phyloP scores from a whole-genome alignment of 2,888 invertebrate species.

The Perizoma affinitatum region DNA sequence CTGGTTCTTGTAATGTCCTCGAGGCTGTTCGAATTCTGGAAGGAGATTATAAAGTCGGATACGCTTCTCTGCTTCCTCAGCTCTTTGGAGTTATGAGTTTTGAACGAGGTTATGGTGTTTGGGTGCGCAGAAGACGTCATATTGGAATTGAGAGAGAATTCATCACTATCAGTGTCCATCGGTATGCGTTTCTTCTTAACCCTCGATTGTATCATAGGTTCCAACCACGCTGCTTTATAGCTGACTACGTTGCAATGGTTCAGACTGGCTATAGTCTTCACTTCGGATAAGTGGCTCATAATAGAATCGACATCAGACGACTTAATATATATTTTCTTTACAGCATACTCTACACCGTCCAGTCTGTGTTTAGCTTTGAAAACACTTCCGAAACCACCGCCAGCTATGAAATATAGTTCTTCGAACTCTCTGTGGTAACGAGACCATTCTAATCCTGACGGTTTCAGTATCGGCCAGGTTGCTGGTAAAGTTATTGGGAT shows the following conservation, averaged over 20 bases:
- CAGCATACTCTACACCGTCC: conserved; percentile 91
- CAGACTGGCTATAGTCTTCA: conserved; percentile 90
- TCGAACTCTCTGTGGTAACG: conserved; percentile 88
- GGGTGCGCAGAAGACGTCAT: conserved; percentile 65
- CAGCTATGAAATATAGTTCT: conserved; percentile 87
- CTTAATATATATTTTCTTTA: conserved; percentile 89
- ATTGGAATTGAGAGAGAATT: conserved; percentile 58
- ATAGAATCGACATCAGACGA: conserved; percentile 86
- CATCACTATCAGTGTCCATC: conserved; percentile 71
- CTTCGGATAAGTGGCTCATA: conserved; percentile 88
- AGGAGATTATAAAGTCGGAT: conserved; percentile 74
- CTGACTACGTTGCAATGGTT: conserved; percentile 92
- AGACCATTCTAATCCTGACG: conserved; percentile 84
- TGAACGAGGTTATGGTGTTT: conserved; percentile 73
- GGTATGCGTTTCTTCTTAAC: conserved; percentile 64
- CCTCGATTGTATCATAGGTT: conserved; percentile 84
- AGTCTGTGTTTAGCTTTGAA: conserved; percentile 89
- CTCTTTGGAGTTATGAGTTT: conserved; percentile 77
- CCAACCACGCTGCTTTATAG: conserved; percentile 93
- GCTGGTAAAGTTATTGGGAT: conserved; percentile 76
- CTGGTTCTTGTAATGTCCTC: conserved; percentile 48
- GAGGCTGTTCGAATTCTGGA: conserved; percentile 66
- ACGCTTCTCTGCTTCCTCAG: conserved; percentile 61
- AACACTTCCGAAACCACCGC: conserved; percentile 91
- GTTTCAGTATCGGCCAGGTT: conserved; percentile 79